Base-by-base conservation (phyloP, 1,140 invertebrate species). In the Philopotamus ludificatus region DNA sequence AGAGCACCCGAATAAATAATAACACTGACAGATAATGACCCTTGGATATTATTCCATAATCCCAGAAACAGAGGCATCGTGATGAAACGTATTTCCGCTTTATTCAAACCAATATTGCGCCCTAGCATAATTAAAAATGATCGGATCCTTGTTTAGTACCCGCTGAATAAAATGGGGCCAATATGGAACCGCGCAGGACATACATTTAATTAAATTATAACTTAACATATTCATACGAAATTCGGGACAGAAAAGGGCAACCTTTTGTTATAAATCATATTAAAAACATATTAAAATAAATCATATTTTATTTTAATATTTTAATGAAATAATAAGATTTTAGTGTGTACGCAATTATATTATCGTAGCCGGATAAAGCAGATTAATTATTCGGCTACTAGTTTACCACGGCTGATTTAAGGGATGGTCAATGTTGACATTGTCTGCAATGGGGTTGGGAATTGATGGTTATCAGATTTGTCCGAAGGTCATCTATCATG, bases 71-170 rank as follows among this genome's bases (percentile, higher is more conserved):
- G 8, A 47, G 44, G 44, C 18, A 47, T 12, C 7, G 8, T 12
- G 44, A 47, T 47, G 18, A 20, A 47, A 47, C 18, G 10, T 47
- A 47, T 47, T 47, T 47, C 44, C 44, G 44, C 10, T 47, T 12
- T 12, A 47, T 15, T 47, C 44, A 20, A 4, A n/a, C n/a, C 44
- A 4, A 20, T 8, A 12, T 20, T 47, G 10, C 18, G 10, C 4
- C 8, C 44, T 47, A 15, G 22, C 47, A 49, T 49, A 49, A 49
- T 49, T 49, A 49, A 49, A 49, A 49, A 49, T 49, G 47, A 49
- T 49, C 22, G 47, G 22, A 21, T 49, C 47, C 47, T 21, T 49
- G 47, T 49, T 49, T 18, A 3, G 47, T 49, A 15, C 47, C 16
- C 47, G 10, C 21, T 21, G 47, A 21, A 21, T 10, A 15, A 15